These are phyloP conservation scores for Argopecten irradians DNA, from an alignment of 1,140 invertebrate species.

Conservation along the genomic window DNA sequence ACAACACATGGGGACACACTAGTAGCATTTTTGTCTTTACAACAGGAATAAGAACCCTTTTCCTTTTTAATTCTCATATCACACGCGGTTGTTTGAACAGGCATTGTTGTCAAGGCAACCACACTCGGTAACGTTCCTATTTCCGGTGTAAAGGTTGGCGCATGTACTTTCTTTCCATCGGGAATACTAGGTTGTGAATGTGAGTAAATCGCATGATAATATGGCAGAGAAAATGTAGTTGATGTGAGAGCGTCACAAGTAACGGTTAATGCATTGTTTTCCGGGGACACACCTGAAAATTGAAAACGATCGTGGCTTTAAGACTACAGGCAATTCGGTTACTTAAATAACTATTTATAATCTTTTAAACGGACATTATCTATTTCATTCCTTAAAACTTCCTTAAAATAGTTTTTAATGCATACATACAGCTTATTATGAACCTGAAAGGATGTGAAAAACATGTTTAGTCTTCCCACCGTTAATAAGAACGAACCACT, in stretches of 20 bases:
- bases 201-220: conserved; percentile 65
- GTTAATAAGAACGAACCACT: too few species aligned
- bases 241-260: conserved; percentile 33
- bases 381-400: too few species aligned
- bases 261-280: neutral
- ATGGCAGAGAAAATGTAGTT: conserved; percentile 57
- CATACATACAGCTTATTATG: too few species aligned
- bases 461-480: too few species aligned
- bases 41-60: conserved; percentile 37
- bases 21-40: conserved; percentile 26
- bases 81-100: conserved; percentile 48
- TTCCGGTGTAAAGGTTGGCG: conserved; percentile 63
- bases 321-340: too few species aligned
- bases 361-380: too few species aligned
- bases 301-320: too few species aligned
- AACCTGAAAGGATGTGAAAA: too few species aligned
- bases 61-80: conserved; percentile 53
- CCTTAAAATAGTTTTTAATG: too few species aligned
- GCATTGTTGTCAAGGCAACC: conserved; percentile 47
- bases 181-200: conserved; percentile 44
- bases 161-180: conserved; percentile 59
- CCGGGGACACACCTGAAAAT: neutral
- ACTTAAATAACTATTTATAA: too few species aligned
- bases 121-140: conserved; percentile 59
- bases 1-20: neutral